phyloP scores from a whole-genome alignment of 2,797 vertebrate species.

The Pelodytes ibericus region DNA sequence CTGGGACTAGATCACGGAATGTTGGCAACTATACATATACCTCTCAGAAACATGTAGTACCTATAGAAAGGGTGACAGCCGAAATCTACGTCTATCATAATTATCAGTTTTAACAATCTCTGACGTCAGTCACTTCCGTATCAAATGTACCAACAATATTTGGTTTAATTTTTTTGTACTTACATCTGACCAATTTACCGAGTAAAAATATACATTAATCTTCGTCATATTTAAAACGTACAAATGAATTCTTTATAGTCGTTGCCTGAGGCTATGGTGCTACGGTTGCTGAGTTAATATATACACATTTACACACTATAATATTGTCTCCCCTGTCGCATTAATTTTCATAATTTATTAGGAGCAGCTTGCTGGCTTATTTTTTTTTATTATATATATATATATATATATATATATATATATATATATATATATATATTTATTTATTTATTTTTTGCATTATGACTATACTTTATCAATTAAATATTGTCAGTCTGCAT shows the following conservation, averaged over 20 bases:
- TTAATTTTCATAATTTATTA: conserved; percentile 54
- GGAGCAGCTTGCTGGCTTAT: conserved; percentile 56
- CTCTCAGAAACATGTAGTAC: too few relatives aligned
- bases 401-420: too few relatives aligned
- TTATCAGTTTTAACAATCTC: too few relatives aligned
- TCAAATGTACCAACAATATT: not conserved
- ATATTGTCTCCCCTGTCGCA: conserved; percentile 37
- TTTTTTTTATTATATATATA: too few relatives aligned
- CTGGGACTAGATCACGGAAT: too few relatives aligned
- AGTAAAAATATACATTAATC: conserved; percentile 6
- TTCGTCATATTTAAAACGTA: conserved; percentile 9
- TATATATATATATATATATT: too few relatives aligned
- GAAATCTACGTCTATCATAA: too few relatives aligned
- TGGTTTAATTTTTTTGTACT: too few relatives aligned
- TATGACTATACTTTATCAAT: conserved; percentile 60
- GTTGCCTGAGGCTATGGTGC: conserved; percentile 17
- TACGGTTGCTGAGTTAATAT: conserved; percentile 32
- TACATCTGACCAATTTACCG: not conserved
- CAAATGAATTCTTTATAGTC: conserved; percentile 30
- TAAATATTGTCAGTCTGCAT: conserved; percentile 64
- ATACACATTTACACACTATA: not conserved
- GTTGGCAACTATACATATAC: too few relatives aligned
- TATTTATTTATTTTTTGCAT: conserved; percentile 38
- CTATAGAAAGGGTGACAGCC: too few relatives aligned
- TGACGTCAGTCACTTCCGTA: too few relatives aligned